Conservation (phyloP, 2,888 invertebrate species). For the Amblyjoppa fuscipennis region DNA sequence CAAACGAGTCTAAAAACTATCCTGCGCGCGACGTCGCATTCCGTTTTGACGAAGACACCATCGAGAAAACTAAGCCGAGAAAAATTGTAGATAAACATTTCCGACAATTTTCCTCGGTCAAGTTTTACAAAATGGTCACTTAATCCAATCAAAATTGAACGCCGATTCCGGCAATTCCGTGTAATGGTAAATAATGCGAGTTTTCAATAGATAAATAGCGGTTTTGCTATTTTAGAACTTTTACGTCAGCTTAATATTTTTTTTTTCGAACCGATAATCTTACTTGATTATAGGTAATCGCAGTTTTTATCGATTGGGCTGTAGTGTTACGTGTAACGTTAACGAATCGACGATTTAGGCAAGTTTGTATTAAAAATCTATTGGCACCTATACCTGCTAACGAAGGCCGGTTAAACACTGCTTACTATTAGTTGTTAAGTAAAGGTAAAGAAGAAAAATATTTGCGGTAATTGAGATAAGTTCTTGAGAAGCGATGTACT, state of each 20-base stretch:
- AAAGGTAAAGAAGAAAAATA: constrained; percentile 41
- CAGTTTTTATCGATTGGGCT: background rate
- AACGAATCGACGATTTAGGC: constrained; percentile 16
- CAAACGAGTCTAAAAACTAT: background rate
- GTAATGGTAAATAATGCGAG: background rate
- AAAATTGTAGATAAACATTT: background rate
- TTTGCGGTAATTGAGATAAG: constrained; percentile 26
- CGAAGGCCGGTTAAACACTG: constrained; percentile 69
- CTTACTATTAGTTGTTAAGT: constrained; percentile 78
- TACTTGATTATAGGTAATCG: background rate
- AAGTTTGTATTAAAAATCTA: constrained; percentile 17
- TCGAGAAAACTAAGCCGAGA: background rate
- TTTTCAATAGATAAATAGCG: background rate
- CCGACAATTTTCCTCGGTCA: background rate
- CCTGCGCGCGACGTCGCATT: background rate
- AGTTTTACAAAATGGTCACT: background rate
- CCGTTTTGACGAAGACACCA: background rate
- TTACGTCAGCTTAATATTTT: background rate
- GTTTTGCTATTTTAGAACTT: background rate
- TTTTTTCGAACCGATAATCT: constrained; percentile 7
- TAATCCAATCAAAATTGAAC: too few species aligned
- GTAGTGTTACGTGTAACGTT: constrained; percentile 2
- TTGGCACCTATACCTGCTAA: constrained; percentile 47
- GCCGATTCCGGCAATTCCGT: background rate
- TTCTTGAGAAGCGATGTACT: constrained; percentile 42